Evolutionary conservation across 2,888 invertebrate genomes (phyloP).

Genomic region (Apotomis turbidana): DNA sequence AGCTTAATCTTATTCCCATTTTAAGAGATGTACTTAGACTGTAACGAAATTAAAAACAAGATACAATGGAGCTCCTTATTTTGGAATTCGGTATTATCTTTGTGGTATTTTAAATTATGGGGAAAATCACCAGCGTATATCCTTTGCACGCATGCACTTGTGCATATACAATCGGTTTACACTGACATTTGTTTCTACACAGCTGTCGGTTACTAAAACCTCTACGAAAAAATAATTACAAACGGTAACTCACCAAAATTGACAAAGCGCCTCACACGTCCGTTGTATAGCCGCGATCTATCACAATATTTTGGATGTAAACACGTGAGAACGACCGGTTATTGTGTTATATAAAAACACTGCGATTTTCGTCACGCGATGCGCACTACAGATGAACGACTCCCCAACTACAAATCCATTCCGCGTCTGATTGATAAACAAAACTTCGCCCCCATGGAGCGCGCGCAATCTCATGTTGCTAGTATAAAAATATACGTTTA

Average conservation of each 20-base stretch:
- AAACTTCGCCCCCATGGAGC: conserved; percentile 73
- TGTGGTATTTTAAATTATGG: not conserved
- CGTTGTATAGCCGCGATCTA: conserved; percentile 26
- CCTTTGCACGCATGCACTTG: not conserved
- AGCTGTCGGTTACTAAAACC: conserved; percentile 14
- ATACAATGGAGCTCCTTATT: not conserved
- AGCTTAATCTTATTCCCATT: not conserved
- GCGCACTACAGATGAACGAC: conserved; percentile 54
- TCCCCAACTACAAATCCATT: conserved; percentile 51
- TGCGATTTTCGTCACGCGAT: conserved; percentile 62
- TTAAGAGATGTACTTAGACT: too few relatives aligned
- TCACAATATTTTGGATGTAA: conserved; percentile 38
- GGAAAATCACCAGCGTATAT: not conserved
- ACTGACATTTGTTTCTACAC: not conserved
- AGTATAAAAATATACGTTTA: conserved; percentile 41
- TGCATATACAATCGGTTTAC: not conserved
- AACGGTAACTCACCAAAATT: conserved; percentile 33
- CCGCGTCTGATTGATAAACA: conserved; percentile 80
- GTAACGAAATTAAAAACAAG: too few relatives aligned
- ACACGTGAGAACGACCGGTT: conserved; percentile 39
- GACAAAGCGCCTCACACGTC: conserved; percentile 16
- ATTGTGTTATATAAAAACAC: conserved; percentile 37
- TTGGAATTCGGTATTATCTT: not conserved
- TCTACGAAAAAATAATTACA: conserved; percentile 23
- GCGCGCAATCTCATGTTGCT: conserved; percentile 74